Percentiles rank a stretch among this genome's conserved stretches.
Conservation (phyloP, 2,113 vertebrate species). For the Cinclus mexicanus region DNA sequence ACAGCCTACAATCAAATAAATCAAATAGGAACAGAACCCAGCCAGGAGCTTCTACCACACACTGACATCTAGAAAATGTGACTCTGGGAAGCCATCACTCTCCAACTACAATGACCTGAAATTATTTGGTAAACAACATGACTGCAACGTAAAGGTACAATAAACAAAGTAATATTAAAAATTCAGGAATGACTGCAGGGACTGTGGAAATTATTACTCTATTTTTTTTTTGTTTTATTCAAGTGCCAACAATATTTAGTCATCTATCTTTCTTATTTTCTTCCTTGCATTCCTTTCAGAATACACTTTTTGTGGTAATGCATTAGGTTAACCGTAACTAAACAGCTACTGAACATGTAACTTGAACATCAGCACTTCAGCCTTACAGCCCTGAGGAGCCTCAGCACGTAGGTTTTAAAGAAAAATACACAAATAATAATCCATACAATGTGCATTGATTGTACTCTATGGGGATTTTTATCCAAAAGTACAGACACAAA, state of each 20-base stretch:
- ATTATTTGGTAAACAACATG: conserved; percentile 61
- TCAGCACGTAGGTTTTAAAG: background rate
- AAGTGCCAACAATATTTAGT: conserved; percentile 48
- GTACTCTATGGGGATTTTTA: background rate
- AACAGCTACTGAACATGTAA: background rate
- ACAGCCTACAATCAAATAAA: conserved; percentile 63
- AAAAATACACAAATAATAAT: background rate
- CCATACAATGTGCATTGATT: background rate
- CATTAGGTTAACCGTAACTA: background rate
- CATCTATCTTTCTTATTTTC: conserved; percentile 25
- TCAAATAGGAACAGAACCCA: conserved; percentile 30
- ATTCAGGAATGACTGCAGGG: conserved; percentile 50
- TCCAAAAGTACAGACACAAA: background rate
- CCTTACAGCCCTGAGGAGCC: background rate
- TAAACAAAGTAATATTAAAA: conserved; percentile 60
- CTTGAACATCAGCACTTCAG: background rate
- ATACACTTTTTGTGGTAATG: background rate
- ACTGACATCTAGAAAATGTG: conserved; percentile 29
- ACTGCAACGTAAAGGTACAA: conserved; percentile 40
- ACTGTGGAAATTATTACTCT: conserved; percentile 30
- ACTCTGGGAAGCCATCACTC: conserved; percentile 53
- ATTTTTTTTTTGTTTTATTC: conserved; percentile 26
- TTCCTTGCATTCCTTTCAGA: background rate
- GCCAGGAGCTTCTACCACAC: conserved; percentile 23
- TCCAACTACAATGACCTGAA: conserved; percentile 12